Percentiles rank a stretch among this genome's conserved stretches.
These are phyloP conservation scores for Schrankia costaestrigalis DNA, from an alignment of 2,888 invertebrate species.

Conservation along the genomic window DNA sequence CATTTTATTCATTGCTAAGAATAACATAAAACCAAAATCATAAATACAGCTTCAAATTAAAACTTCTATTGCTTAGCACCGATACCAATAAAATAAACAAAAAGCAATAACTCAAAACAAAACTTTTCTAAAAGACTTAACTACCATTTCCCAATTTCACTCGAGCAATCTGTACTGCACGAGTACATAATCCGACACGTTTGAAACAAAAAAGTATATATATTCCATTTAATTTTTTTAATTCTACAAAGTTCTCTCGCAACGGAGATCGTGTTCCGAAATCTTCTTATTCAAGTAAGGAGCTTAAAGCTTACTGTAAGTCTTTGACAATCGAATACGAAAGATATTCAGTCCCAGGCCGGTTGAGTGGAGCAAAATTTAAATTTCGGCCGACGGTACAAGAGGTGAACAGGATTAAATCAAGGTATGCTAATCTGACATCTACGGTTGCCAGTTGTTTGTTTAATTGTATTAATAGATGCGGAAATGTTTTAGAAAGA, in stretches of 20 bases:
- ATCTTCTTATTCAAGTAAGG: constrained; percentile 73
- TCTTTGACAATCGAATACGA: constrained; percentile 73
- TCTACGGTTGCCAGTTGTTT: constrained; percentile 26
- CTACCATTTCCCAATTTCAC: constrained; percentile 13
- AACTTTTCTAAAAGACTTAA: background rate
- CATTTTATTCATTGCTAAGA: too few relatives aligned
- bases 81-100: background rate
- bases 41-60: too few relatives aligned
- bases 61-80: too few relatives aligned
- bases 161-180: constrained; percentile 11
- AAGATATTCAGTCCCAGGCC: constrained; percentile 45
- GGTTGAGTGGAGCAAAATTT: constrained; percentile 33
- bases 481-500: constrained; percentile 10
- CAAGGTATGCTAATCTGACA: constrained; percentile 30
- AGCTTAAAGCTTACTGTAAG: constrained; percentile 64
- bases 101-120: background rate
- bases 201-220: constrained; percentile 26
- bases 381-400: constrained; percentile 32
- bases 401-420: constrained; percentile 24
- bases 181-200: constrained; percentile 24
- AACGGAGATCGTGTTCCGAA: constrained; percentile 51
- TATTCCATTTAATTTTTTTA: constrained; percentile 55
- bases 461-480: constrained; percentile 23
- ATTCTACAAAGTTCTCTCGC: constrained; percentile 59
- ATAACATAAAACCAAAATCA: too few relatives aligned